These are phyloP conservation scores for Galaxea fascicularis DNA, from an alignment of 92 coral and sea anemone genomes.

Conservation along the genomic window DNA sequence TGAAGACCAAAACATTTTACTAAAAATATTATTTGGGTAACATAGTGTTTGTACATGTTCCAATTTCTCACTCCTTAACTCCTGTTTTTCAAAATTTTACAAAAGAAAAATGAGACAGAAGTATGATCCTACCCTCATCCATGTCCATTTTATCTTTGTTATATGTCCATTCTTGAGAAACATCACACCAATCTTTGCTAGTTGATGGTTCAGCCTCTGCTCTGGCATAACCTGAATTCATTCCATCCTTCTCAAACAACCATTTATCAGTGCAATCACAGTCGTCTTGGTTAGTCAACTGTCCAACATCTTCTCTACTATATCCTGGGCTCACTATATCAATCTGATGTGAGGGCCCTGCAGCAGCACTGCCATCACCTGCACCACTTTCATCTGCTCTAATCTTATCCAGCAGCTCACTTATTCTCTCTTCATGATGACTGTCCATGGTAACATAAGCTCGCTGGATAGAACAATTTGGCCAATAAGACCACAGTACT, in stretches of 20 bases:
- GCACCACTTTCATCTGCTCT: slow-evolving; percentile 26
- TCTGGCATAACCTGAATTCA: neutral
- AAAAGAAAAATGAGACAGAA: no score
- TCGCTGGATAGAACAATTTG: slow-evolving; percentile 48
- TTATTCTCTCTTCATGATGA: slow-evolving; percentile 77
- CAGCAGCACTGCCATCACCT: neutral
- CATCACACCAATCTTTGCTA: neutral
- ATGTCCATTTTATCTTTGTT: neutral
- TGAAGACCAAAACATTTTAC: no score
- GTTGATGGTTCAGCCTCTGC: neutral
- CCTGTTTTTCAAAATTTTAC: no score
- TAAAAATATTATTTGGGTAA: no score
- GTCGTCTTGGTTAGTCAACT: neutral
- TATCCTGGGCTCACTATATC: neutral
- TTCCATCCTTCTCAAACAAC: neutral
- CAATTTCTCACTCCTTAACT: no score
- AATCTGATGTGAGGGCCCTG: slow-evolving; percentile 2
- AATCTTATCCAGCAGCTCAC: slow-evolving; percentile 62
- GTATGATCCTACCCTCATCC: neutral
- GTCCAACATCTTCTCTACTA: neutral
- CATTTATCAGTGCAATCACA: neutral
- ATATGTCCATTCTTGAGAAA: neutral
- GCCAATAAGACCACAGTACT: neutral
- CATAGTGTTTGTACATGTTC: no score
- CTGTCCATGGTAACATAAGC: slow-evolving; percentile 84